Evolutionary conservation across 2,113 vertebrate genomes (phyloP), one percentile per base, ranked within the genome.

Genomic region (Hippocampus abdominalis): DNA sequence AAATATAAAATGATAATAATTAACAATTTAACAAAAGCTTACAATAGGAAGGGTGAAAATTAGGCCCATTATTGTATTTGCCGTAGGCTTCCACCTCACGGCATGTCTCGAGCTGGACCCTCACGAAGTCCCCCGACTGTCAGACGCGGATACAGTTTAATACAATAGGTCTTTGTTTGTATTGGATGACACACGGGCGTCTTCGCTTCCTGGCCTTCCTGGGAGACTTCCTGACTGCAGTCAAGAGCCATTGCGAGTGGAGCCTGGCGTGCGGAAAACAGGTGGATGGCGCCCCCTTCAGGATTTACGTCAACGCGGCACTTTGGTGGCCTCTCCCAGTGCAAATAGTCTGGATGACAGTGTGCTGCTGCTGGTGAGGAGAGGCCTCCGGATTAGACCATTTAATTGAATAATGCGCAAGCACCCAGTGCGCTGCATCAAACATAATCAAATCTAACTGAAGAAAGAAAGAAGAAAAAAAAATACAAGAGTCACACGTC

Each of bases 211-310:
- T 86, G 36, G 63, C 27, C 66, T 92, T 90, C 73, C 85, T 91
- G 44, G 66, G 44, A 15, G 84, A 88, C 25, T 90, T 88, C 39
- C 84, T 91, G 44, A 62, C 32, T 51, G 78, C 71, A 54, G 77
- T 86, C 39, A 79, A 80, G 4, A 66, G 49, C 8, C 29, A 84
- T 71, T 0, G 78, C 77, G 66, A 42, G 76, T 76, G 65, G 49
- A 74, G 79, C 49, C 61, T 81, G 29, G 25, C 12, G 54, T 84
- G 80, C 73, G 27, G 60, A 66, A 44, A 73, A 40, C 87, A 91
- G 66, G 85, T 89, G 57, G 90, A 91, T 79, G 79, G 81, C 40
- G 80, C 85, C 62, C 91, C 91, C 78, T 66, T 92, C 73, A 85
- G 88, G 82, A 49, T 90, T 39, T 87, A 87, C 21, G 49, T 74